These are phyloP conservation scores for Decapterus maruadsi DNA, from an alignment of 2,797 vertebrate species.

Conservation along the genomic window DNA sequence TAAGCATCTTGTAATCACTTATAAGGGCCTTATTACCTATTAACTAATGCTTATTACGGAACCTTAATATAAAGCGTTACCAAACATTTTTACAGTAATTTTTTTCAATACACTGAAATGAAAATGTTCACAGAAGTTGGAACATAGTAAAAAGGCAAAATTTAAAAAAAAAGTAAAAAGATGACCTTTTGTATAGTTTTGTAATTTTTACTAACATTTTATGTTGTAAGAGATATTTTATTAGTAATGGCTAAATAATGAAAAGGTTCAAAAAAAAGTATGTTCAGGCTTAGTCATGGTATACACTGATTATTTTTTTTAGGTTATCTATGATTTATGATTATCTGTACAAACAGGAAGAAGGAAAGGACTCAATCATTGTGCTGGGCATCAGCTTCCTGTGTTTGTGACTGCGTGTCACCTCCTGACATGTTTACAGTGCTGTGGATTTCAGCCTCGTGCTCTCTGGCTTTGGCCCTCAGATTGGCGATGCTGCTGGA, in stretches of 20 bases:
- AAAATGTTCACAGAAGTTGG: neutral
- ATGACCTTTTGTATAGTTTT: neutral
- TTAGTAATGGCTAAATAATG: conserved; percentile 27
- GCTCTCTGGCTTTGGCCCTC: conserved; percentile 88
- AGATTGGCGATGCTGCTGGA: conserved; percentile 88
- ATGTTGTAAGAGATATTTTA: conserved; percentile 5
- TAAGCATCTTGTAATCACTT: no score
- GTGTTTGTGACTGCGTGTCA: conserved; percentile 69
- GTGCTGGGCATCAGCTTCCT: conserved; percentile 57
- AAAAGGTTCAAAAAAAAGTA: conserved; percentile 9
- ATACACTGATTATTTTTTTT: neutral
- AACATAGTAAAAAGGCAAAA: conserved; percentile 5
- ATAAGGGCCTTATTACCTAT: no score
- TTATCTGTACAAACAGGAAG: conserved; percentile 67
- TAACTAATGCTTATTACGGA: no score
- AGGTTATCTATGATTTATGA: conserved; percentile 6
- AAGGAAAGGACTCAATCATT: conserved; percentile 67
- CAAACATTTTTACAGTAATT: neutral
- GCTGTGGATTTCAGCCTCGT: conserved; percentile 85
- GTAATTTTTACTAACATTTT: conserved; percentile 6
- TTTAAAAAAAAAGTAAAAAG: neutral
- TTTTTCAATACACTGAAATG: neutral
- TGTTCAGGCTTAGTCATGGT: neutral
- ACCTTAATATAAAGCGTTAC: no score
- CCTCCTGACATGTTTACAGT: conserved; percentile 72